A percentile compares a stretch with the other conserved stretches of the same genome.
Conservation (phyloP, 1,140 invertebrate genomes). For the Diabrotica undecimpunctata region DNA sequence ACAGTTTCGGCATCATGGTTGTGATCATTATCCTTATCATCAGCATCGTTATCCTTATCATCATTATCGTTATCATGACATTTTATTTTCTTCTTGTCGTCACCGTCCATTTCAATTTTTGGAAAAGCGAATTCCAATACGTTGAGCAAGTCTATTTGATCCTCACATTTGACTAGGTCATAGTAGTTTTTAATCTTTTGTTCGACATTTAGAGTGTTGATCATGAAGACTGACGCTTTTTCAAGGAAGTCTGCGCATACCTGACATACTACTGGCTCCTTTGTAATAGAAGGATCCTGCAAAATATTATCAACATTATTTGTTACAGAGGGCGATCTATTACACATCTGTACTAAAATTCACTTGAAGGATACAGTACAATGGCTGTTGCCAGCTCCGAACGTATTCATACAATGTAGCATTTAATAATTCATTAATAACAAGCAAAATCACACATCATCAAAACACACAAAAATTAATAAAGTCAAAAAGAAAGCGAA, state of each 20-base stretch:
- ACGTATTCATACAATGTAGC: too few species aligned
- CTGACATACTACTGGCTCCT: conserved; percentile 16
- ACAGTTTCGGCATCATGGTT: too few species aligned
- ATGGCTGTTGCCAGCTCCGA: too few species aligned
- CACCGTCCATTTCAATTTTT: conserved; percentile 15
- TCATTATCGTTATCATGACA: background rate
- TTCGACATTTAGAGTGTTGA: conserved; percentile 16
- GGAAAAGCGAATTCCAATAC: conserved; percentile 20
- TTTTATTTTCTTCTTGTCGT: conserved; percentile 1
- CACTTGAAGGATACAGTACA: too few species aligned
- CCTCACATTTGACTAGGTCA: conserved; percentile 8
- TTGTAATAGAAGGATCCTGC: conserved; percentile 15
- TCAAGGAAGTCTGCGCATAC: conserved; percentile 11
- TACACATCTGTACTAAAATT: too few species aligned
- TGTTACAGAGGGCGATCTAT: too few species aligned
- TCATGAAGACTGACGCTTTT: conserved; percentile 14
- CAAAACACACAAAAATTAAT: too few species aligned
- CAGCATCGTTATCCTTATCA: too few species aligned
- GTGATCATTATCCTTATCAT: too few species aligned
- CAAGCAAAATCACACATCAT: too few species aligned
- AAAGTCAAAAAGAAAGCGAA: too few species aligned
- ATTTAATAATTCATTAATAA: too few species aligned
- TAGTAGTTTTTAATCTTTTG: conserved; percentile 19
- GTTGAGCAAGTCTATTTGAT: conserved; percentile 13
- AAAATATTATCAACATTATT: background rate